Conservation (phyloP, 2,797 vertebrate species). For the Pelochelys cantorii region DNA sequence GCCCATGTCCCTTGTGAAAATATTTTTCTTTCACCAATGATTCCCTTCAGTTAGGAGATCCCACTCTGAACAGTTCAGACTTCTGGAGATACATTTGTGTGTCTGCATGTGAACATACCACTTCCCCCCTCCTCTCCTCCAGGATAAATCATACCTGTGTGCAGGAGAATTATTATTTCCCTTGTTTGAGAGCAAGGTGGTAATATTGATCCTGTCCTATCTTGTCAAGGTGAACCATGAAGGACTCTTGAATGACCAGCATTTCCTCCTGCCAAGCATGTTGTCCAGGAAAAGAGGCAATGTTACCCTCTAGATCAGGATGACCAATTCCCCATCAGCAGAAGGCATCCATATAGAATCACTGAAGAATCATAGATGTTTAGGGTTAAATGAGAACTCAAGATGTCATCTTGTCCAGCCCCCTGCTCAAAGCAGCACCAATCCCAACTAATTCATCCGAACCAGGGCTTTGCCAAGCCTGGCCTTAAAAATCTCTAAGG, state of each 20-base stretch:
- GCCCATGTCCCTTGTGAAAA: background rate
- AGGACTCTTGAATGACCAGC: background rate
- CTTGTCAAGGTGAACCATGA: conserved; percentile 31
- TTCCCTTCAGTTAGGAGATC: conserved; percentile 28
- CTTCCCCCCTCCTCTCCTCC: background rate
- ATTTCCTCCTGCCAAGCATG: accelerated
- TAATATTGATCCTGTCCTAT: conserved; percentile 17
- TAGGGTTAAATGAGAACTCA: too few relatives aligned
- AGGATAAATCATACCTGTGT: background rate
- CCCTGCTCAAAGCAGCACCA: too few relatives aligned
- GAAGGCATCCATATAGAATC: background rate
- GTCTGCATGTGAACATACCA: background rate
- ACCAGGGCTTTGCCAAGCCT: too few relatives aligned
- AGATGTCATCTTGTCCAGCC: too few relatives aligned
- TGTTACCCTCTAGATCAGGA: background rate
- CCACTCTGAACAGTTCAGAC: conserved; percentile 6
- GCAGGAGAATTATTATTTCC: conserved; percentile 44
- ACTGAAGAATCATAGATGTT: too few relatives aligned
- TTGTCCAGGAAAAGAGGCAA: background rate
- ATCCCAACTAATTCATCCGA: too few relatives aligned
- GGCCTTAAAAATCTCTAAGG: too few relatives aligned
- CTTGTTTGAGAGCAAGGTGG: conserved; percentile 63
- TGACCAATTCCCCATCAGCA: background rate
- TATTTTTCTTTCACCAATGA: conserved; percentile 9
- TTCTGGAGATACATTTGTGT: background rate